A percentile compares a stretch with the other conserved stretches of the same genome.
Conservation (phyloP, 2,797 vertebrate species). For the Agapornis canus region DNA sequence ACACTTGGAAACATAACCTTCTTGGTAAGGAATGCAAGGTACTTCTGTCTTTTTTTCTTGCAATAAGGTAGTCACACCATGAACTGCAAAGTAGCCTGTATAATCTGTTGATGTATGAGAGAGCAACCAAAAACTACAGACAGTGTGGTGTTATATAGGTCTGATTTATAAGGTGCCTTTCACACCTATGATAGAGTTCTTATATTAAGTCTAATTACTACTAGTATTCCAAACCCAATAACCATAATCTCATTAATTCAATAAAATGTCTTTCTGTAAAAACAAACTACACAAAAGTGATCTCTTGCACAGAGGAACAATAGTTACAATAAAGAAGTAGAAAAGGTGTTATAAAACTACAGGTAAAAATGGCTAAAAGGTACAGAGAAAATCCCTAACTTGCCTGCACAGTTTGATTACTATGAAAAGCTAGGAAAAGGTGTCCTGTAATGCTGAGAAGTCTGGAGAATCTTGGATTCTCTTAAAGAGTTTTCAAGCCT, state of each 20-base stretch:
- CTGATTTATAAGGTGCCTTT: neutral
- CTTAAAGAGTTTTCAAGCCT: neutral
- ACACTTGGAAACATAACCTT: neutral
- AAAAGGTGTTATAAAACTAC: neutral
- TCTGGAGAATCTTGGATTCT: neutral
- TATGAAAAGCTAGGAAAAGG: neutral
- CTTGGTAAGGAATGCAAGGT: neutral
- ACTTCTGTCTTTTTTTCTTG: neutral
- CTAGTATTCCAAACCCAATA: neutral
- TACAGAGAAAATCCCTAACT: neutral
- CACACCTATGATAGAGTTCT: neutral
- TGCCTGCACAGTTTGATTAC: neutral
- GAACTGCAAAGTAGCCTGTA: neutral
- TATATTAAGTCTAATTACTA: neutral
- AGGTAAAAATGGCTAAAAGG: neutral
- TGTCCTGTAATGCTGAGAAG: neutral
- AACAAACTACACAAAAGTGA: neutral
- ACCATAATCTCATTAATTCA: neutral
- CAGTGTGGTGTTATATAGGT: neutral
- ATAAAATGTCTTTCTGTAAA: neutral
- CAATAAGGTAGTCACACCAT: neutral
- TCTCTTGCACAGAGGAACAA: neutral
- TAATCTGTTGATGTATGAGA: neutral
- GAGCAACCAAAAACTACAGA: neutral
- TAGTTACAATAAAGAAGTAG: neutral